Evolutionary conservation across 2,888 invertebrate species (phyloP), one percentile per base, ranked within the genome.

Genomic region (Formica aserva): DNA sequence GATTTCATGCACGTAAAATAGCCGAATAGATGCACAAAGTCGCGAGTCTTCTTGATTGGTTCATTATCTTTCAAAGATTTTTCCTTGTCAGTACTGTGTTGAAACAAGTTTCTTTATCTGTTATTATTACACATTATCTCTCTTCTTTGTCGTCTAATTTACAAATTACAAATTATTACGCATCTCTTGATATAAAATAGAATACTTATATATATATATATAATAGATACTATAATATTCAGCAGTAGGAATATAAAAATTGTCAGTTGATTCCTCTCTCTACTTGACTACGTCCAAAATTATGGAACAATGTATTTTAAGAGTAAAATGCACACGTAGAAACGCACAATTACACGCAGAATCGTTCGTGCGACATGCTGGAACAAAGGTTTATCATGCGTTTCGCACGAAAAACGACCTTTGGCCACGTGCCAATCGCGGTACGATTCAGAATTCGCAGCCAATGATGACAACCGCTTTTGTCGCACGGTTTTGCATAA

Each of bases 381-480:
- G 38, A 67, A 86, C 66, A 86, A 86, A 85, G 87, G 87, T 86
- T 87, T 86, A 89, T 89, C 91, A 86, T 85, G 74, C 52, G 80
- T 67, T 86, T 84, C 84, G 87, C 86, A 86, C 84, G 87, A 92
- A 91, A 91, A 92, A 87, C 87, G 89, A 91, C 88, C 91, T 92
- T 89, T 92, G 91, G 91, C 83, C 78, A 72, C 69, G 29, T 55
- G 90, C 92, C 92, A 92, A 90, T 91, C 81, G 86, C 57, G 65
- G 66, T 67, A 65, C 80, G 87, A 90, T 91, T 85, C 84, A 83
- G 82, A 83, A 81, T 85, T 86, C 84, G 82, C 66, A 81, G 85
- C 84, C 88, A 86, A 88, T 88, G 84, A 86, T 85, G 85, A 85
- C 85, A 84, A 84, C 85, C 83, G 45, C 82, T 83, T 88, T 84